Percentiles rank a stretch among this genome's conserved stretches.
These are phyloP conservation scores for Ophiodon elongatus DNA, from an alignment of 2,113 vertebrate genomes.

Conservation along the genomic window DNA sequence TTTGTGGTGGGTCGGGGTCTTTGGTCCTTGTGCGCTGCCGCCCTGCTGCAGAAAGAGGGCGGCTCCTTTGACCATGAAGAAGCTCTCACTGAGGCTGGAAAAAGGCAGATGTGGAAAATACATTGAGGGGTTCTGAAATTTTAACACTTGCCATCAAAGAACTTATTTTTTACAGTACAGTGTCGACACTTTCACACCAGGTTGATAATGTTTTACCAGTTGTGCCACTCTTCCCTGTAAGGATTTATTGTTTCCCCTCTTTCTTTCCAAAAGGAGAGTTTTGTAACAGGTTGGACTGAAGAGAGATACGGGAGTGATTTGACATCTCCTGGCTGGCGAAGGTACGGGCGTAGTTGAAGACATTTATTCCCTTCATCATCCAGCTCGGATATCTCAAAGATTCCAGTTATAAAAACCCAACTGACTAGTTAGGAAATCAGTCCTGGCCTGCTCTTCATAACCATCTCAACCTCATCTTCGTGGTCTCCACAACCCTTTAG, in stretches of 20 bases:
- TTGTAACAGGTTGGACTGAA: not conserved
- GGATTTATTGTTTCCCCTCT: not conserved
- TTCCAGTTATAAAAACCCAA: not conserved
- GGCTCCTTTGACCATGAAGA: constrained; percentile 99
- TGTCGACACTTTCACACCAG: not conserved
- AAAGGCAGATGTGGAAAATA: constrained; percentile 7
- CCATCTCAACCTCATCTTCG: not conserved
- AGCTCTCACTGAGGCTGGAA: constrained; percentile 95
- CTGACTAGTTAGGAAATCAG: not conserved
- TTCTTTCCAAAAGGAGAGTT: not conserved
- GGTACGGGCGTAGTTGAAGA: not conserved
- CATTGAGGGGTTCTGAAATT: not conserved
- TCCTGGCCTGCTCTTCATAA: not conserved
- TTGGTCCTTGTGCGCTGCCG: constrained; percentile 88
- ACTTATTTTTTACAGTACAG: not conserved
- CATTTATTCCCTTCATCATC: not conserved
- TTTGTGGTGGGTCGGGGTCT: constrained; percentile 91
- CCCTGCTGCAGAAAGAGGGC: constrained; percentile 97
- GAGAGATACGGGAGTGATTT: not conserved
- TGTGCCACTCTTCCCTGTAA: not conserved
- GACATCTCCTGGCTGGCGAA: not conserved
- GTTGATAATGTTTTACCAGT: not conserved
- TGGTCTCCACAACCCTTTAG: no score
- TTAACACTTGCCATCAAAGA: not conserved
- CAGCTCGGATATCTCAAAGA: not conserved